Conservation (phyloP, 2,888 invertebrate species). For the Erpobdella octoculata region DNA sequence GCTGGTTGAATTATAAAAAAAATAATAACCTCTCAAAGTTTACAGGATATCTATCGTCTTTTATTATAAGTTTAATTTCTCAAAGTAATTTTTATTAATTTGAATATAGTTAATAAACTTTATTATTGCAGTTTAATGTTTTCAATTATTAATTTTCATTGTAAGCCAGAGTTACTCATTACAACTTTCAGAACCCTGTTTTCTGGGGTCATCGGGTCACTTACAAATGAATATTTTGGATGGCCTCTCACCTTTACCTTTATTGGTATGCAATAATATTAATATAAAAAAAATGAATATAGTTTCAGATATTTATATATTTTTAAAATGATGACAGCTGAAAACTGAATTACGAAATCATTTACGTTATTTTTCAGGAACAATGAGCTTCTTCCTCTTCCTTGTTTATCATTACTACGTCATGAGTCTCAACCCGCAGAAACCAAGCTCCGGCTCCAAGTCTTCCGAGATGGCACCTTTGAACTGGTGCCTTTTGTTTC, state of each 20-base stretch:
- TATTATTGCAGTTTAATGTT: neutral
- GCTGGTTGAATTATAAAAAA: too few relatives aligned
- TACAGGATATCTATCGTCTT: too few relatives aligned
- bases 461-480: neutral
- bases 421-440: neutral
- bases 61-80: too few relatives aligned
- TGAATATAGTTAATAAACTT: neutral
- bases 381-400: conserved; percentile 17
- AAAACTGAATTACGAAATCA: too few relatives aligned
- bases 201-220: conserved; percentile 63
- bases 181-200: conserved; percentile 60
- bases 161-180: neutral
- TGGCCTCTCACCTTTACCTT: conserved; percentile 64
- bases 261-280: conserved; percentile 53
- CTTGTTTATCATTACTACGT: conserved; percentile 10
- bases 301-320: too few relatives aligned
- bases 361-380: too few relatives aligned
- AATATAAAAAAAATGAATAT: too few relatives aligned
- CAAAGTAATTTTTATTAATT: neutral
- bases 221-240: conserved; percentile 61
- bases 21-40: too few relatives aligned
- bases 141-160: neutral
- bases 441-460: neutral
- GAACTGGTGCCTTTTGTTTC: conserved; percentile 9
- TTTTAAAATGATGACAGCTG: too few relatives aligned